Evolutionary conservation across 2,888 invertebrate genomes (phyloP).

Genomic region (Drosophila colorata): DNA sequence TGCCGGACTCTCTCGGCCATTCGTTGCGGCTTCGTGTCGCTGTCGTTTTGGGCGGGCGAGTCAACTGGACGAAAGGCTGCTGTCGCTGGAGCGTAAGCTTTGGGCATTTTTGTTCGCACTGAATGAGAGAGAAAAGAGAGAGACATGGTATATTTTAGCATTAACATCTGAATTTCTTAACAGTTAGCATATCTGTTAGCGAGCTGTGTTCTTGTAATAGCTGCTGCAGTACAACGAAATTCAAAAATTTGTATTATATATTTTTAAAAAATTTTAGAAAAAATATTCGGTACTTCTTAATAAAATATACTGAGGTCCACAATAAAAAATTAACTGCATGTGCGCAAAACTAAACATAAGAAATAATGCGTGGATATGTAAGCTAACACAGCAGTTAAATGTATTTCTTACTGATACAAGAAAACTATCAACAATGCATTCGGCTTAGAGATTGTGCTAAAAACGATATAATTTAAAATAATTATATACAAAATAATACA

Average conservation of each 20-base stretch:
- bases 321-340: too few species aligned
- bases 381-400: too few species aligned
- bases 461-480: not conserved
- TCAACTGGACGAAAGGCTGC: constrained; percentile 62
- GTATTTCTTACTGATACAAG: too few species aligned
- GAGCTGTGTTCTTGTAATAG: not conserved
- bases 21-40: constrained; percentile 29
- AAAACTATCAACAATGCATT: too few species aligned
- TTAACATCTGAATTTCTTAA: not conserved
- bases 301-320: too few species aligned
- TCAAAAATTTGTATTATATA: too few species aligned
- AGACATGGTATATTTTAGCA: constrained; percentile 5
- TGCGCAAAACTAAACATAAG: too few species aligned
- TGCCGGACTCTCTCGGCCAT: constrained; percentile 35
- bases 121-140: not conserved
- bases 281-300: too few species aligned
- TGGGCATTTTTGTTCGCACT: not conserved
- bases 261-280: too few species aligned
- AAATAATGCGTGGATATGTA: too few species aligned
- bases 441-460: too few species aligned
- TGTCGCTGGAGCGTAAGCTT: constrained; percentile 10
- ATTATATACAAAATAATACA: not conserved
- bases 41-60: constrained; percentile 35
- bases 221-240: too few species aligned
- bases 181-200: not conserved